phyloP scores from a whole-genome alignment of 2,888 invertebrate species.

The Gerris lacustris region DNA sequence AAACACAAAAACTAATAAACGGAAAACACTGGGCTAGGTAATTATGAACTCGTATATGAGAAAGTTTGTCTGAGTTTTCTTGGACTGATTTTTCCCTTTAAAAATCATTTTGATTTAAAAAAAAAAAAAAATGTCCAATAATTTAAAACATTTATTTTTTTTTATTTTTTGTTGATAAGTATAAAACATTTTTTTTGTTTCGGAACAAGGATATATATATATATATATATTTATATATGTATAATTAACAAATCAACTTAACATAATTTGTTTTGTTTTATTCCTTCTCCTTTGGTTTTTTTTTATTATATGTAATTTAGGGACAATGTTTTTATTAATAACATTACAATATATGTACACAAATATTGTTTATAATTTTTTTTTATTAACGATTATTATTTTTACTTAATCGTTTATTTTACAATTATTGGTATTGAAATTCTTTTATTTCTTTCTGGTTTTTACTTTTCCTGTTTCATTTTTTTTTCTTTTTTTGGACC shows the following conservation, averaged over 20 bases:
- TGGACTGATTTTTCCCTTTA: no score
- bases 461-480: no score
- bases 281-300: neutral
- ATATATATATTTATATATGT: neutral
- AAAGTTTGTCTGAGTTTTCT: no score
- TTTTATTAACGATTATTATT: neutral
- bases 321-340: constrained; percentile 24
- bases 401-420: neutral
- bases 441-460: neutral
- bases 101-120: neutral
- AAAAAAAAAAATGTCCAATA: neutral
- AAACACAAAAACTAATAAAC: no score
- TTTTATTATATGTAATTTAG: constrained; percentile 2
- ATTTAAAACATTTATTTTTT: constrained; percentile 1
- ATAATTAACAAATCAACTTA: neutral
- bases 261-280: neutral
- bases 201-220: neutral
- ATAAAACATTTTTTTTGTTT: constrained; percentile 1
- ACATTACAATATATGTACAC: constrained; percentile 26
- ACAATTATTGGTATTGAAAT: neutral
- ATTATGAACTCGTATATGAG: no score
- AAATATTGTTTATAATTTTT: constrained; percentile 20
- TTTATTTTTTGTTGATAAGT: neutral
- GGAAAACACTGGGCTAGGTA: no score
- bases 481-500: neutral